These are phyloP conservation scores for Anoura caudifer DNA, from an alignment of 2,113 vertebrate genomes.

Conservation along the genomic window DNA sequence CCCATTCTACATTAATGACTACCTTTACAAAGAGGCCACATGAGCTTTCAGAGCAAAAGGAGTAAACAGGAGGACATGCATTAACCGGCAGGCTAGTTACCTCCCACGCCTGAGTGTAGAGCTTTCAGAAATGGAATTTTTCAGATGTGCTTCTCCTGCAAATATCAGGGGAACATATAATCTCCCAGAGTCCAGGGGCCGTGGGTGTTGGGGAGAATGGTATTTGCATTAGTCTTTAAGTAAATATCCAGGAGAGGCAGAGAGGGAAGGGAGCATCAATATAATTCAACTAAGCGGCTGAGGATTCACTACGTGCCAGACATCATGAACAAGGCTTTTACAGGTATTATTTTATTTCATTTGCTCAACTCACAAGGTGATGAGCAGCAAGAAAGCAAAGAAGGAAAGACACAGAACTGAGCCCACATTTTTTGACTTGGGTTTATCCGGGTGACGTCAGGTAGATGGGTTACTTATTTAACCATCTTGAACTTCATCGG, in stretches of 20 bases:
- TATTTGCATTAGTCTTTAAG: background rate
- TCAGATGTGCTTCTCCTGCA: conserved; percentile 25
- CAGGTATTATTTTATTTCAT: background rate
- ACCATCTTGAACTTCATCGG: background rate
- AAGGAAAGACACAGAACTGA: background rate
- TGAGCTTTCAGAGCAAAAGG: background rate
- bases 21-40: background rate
- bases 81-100: background rate
- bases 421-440: background rate
- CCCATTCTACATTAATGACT: conserved; percentile 36
- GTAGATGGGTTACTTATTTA: background rate
- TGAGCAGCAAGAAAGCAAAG: background rate
- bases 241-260: background rate
- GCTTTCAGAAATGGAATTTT: background rate
- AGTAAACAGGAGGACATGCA: conserved; percentile 19
- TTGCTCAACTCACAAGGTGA: background rate
- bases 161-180: background rate
- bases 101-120: background rate
- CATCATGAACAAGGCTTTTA: background rate
- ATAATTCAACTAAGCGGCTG: background rate
- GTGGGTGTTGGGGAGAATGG: background rate
- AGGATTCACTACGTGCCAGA: background rate
- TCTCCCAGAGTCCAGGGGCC: background rate
- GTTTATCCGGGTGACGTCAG: background rate
- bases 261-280: background rate